Percentiles rank a stretch among this genome's conserved stretches.
phyloP scores from a whole-genome alignment of 2,113 vertebrate species.

The Stigmatopora nigra region DNA sequence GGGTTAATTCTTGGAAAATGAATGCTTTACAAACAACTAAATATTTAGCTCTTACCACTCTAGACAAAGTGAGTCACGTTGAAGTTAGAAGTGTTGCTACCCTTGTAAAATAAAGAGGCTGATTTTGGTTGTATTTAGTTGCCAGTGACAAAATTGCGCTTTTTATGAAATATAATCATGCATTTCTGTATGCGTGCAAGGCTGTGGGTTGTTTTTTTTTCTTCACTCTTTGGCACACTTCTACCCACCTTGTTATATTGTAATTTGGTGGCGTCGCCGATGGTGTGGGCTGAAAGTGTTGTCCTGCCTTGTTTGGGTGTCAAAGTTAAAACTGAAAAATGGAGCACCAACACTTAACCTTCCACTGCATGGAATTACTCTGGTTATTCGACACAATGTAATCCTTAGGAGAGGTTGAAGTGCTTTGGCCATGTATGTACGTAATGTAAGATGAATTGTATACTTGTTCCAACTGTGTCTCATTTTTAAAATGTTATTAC shows the following conservation, averaged over 20 bases:
- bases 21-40: constrained; percentile 57
- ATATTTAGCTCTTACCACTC: constrained; percentile 56
- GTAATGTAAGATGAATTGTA: constrained; percentile 70
- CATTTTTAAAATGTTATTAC: constrained; percentile 68
- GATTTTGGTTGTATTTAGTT: constrained; percentile 34
- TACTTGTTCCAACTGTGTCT: constrained; percentile 64
- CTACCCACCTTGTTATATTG: constrained; percentile 28
- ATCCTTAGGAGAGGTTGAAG: constrained; percentile 60
- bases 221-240: constrained; percentile 22
- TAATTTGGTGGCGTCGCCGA: constrained; percentile 61
- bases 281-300: constrained; percentile 59
- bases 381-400: constrained; percentile 59
- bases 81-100: constrained; percentile 58
- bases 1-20: constrained; percentile 51
- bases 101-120: constrained; percentile 43
- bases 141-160: constrained; percentile 31
- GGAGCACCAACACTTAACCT: constrained; percentile 44
- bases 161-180: constrained; percentile 39
- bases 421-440: constrained; percentile 64
- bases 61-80: constrained; percentile 48
- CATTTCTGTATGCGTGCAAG: constrained; percentile 53
- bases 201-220: constrained; percentile 29
- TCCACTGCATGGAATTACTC: constrained; percentile 68
- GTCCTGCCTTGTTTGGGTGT: constrained; percentile 60
- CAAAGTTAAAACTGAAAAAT: constrained; percentile 58